Base-by-base conservation (phyloP, 2,888 invertebrate genomes). In the Euplexia lucipara region DNA sequence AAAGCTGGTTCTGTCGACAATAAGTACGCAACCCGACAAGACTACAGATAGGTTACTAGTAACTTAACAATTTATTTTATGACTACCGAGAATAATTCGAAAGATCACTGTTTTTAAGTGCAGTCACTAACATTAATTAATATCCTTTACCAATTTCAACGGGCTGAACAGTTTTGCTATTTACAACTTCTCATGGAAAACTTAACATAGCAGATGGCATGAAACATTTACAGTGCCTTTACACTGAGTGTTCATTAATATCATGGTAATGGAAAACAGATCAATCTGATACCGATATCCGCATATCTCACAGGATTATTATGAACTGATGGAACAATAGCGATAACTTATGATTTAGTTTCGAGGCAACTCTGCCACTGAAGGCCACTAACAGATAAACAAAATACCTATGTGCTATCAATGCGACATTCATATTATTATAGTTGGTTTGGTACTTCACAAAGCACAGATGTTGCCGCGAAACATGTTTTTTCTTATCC, bases 301-400 rank as follows among this genome's bases (percentile, higher is more conserved):
- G 74, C 82, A 84, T 88, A 90, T 90, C 88, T 84, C 63, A 34
- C 30, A 60, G 82, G 84, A 88, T 86, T 87, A 84, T 64, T 64
- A 70, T 57, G 42, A 52, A 70, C 73, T 69, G 75, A 71, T 73
- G 73, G 59, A 77, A 79, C 75, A 80, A 70, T 59, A 66, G 71
- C 76, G 74, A 82, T 71, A 76, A 73, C 70, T 84, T 76, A 81
- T 83, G 76, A 77, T 83, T 83, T 72, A 85, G 83, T 86, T 84
- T 88, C 87, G 88, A 86, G 83, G 68, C 72, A 53, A 64, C 75
- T 45, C 18, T 32, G 26, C 16, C 34, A 52, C 30, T 54, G 74
- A 82, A 83, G 81, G 81, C 51, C 74, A 68, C 35, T 12, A 18
- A 42, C 16, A 68, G 57, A 78, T 74, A 78, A 70, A 67, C 52